Conservation (phyloP, 2,888 invertebrate species). For the Ernsta delagoae region DNA sequence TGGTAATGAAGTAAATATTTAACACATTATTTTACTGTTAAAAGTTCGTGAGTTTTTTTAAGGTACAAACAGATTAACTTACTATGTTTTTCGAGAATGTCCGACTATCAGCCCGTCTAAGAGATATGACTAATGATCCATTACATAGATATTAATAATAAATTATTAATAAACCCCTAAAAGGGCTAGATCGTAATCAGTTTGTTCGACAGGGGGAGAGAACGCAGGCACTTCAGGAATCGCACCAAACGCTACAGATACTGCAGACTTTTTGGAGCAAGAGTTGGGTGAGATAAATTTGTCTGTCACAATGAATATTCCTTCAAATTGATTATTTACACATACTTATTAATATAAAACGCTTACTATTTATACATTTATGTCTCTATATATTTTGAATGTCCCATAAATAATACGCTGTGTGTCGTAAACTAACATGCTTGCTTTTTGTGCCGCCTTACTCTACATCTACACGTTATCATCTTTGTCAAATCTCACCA, state of each 20-base stretch:
- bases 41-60: too few relatives aligned
- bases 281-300: constrained; percentile 71
- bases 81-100: too few relatives aligned
- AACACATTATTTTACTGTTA: too few relatives aligned
- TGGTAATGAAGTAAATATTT: too few relatives aligned
- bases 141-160: too few relatives aligned
- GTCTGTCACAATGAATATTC: too few relatives aligned
- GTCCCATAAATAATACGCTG: constrained; percentile 9
- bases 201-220: constrained; percentile 68
- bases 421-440: constrained; percentile 5
- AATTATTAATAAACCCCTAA: neutral
- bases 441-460: constrained; percentile 39
- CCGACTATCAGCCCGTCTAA: too few relatives aligned
- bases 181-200: constrained; percentile 29
- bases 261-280: constrained; percentile 66
- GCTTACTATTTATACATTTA: constrained; percentile 12
- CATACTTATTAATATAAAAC: neutral
- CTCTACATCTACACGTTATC: constrained; percentile 7
- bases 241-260: constrained; percentile 56
- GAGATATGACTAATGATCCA: too few relatives aligned
- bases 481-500: constrained; percentile 15
- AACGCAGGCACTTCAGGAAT: constrained; percentile 63
- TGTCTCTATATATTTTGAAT: neutral
- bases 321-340: too few relatives aligned
- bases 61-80: too few relatives aligned